These are phyloP conservation scores for Hirudo medicinalis DNA, from an alignment of 1,140 invertebrate species.

Conservation along the genomic window DNA sequence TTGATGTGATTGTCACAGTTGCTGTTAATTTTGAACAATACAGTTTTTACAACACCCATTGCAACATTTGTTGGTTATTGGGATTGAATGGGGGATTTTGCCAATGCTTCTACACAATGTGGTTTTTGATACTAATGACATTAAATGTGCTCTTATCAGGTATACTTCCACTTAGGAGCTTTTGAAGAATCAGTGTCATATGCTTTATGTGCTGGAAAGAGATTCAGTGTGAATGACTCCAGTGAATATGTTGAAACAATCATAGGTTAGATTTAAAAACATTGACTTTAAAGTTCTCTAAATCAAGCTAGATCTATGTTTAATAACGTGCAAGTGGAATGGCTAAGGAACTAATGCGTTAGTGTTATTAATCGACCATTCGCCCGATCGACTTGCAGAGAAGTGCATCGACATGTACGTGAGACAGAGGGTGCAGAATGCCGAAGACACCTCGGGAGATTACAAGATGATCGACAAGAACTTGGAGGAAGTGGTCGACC, in stretches of 20 bases:
- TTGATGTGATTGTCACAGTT: too few relatives aligned
- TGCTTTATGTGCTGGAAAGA: conserved; percentile 75
- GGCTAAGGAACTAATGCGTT: not conserved
- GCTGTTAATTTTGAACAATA: too few relatives aligned
- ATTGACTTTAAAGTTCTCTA: not conserved
- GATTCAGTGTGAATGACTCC: conserved; percentile 82
- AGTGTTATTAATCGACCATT: not conserved
- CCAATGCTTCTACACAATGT: too few relatives aligned
- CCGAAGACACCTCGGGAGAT: conserved; percentile 47
- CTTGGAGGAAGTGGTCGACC: conserved; percentile 82
- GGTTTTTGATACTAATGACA: too few relatives aligned
- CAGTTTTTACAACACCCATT: too few relatives aligned
- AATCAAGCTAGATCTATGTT: not conserved
- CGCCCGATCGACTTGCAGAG: conserved; percentile 32
- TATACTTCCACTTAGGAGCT: conserved; percentile 91
- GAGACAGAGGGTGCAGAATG: conserved; percentile 57
- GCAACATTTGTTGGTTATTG: too few relatives aligned
- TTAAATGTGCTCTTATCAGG: conserved; percentile 34
- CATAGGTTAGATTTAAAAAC: conserved; percentile 49
- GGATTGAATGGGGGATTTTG: too few relatives aligned
- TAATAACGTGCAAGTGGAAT: not conserved
- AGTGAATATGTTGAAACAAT: conserved; percentile 94
- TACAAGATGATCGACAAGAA: conserved; percentile 64
- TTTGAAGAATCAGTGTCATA: conserved; percentile 90
- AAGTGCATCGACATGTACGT: conserved; percentile 93